phyloP scores from a whole-genome alignment of 1,140 invertebrate genomes.

The Trinorchestia longiramus region DNA sequence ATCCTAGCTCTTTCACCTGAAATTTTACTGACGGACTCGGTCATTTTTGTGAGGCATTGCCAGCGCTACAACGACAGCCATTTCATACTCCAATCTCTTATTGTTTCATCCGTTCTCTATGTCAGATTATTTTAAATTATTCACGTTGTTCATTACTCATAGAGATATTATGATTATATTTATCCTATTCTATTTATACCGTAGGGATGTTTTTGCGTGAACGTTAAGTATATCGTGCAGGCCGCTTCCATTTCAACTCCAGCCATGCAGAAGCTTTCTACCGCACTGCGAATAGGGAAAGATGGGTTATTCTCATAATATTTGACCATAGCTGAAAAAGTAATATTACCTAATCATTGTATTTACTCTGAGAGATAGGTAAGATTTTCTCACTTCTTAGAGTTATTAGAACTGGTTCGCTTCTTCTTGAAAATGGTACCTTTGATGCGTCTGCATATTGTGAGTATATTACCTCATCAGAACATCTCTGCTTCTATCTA shows the following conservation, averaged over 20 bases:
- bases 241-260: slow-evolving; percentile 23
- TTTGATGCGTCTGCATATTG: slow-evolving; percentile 35
- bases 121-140: slow-evolving; percentile 49
- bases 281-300: slow-evolving; percentile 4
- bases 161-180: slow-evolving; percentile 51
- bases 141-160: slow-evolving; percentile 44
- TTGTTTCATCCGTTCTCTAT: slow-evolving; percentile 49
- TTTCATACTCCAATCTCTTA: slow-evolving; percentile 32
- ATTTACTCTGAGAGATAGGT: slow-evolving; percentile 38
- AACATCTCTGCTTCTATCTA: slow-evolving; percentile 54
- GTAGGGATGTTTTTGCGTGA: slow-evolving; percentile 41
- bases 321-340: slow-evolving; percentile 5
- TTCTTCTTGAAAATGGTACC: slow-evolving; percentile 42
- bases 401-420: slow-evolving; percentile 30
- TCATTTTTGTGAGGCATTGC: background rate
- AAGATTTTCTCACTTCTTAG: background rate
- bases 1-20: background rate
- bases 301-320: slow-evolving; percentile 35
- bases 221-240: slow-evolving; percentile 8
- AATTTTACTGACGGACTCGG: background rate
- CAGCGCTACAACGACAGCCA: background rate
- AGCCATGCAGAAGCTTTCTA: slow-evolving; percentile 33
- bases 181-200: slow-evolving; percentile 26
- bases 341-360: background rate
- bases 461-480: slow-evolving; percentile 37